Evolutionary conservation across 2,888 invertebrate genomes (phyloP), one percentile per base, ranked within the genome.

Genomic region (Desoria tigrina): DNA sequence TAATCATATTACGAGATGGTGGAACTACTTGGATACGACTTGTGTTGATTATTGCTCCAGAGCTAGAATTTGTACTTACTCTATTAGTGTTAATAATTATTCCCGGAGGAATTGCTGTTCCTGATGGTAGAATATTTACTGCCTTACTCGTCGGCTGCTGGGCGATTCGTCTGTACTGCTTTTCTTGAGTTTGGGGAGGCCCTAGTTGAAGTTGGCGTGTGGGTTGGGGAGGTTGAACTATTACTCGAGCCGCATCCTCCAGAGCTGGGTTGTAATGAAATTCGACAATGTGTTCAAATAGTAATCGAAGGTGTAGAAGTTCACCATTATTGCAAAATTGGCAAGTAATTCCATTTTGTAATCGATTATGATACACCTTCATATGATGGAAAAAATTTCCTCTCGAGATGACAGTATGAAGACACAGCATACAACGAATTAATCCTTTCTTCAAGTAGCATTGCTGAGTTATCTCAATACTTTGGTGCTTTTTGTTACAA

Each of bases 381-480:
- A 70, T 62, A 27, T 70, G 70, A 21, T 50, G 42, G 42, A 65
- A 65, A 18, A 70, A 70, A 53, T 65, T 65, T 2, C 32, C 26
- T 16, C 65, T 18, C 1, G 67, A 65, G n/a, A 63, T 57, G 24
- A 59, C 59, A 1, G 63, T 62, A 42, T 65, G 64, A 9, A 67
- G 42, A 58, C 70, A 70, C 1, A 70, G 65, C 18, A 70, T 62
- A 61, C 70, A 70, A 11, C 70, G 65, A 28, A 67, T 59, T 2
- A 70, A 49, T 32, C 50, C 56, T 32, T 65, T 67, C 1, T 49
- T 32, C 32, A 60, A 55, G 53, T 67, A 70, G 45, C 70, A 70
- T 2, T 60, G 37, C 45, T 65, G 56, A 49, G 63, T 65, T 27
- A 67, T 65, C 11, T 58, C 51, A 32, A 70, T 63, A 9, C 55